Evolutionary conservation across 53 echinoderm and acorn worm species (phyloP).

Genomic region (Stichopus horrens): DNA sequence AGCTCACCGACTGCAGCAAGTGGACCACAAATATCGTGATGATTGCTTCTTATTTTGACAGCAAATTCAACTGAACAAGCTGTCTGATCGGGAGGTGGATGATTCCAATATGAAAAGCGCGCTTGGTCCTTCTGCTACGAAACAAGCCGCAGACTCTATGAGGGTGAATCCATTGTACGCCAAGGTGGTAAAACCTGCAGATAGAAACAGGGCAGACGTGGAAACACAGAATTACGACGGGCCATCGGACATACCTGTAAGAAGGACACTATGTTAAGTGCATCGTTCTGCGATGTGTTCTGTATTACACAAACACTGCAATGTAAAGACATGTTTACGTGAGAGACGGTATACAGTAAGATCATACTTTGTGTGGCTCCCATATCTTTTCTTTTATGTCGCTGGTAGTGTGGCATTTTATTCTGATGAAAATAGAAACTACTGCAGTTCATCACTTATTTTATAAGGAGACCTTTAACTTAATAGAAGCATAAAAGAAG

Average conservation of each 20-base stretch:
- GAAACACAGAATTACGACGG: constrained; percentile 37
- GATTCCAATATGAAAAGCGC: constrained; percentile 44
- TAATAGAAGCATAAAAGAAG: too few relatives aligned
- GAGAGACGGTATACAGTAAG: too few relatives aligned
- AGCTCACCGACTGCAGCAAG: too few relatives aligned
- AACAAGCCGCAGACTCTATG: constrained; percentile 38
- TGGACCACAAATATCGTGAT: too few relatives aligned
- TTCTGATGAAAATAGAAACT: too few relatives aligned
- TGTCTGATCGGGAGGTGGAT: constrained; percentile 37
- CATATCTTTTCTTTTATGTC: too few relatives aligned
- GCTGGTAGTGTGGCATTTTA: too few relatives aligned
- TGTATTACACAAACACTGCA: too few relatives aligned
- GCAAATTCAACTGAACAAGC: constrained; percentile 39
- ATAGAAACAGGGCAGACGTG: constrained; percentile 8
- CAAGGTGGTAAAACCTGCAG: constrained; percentile 16
- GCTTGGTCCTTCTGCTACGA: constrained; percentile 15
- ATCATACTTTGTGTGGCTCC: too few relatives aligned
- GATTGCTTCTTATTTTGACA: not conserved
- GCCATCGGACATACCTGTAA: constrained; percentile 10
- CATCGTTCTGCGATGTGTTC: not conserved
- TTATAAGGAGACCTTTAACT: too few relatives aligned
- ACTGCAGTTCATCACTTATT: too few relatives aligned
- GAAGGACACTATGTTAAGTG: not conserved
- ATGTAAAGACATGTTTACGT: too few relatives aligned
- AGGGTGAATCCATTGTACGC: constrained; percentile 40